Percentiles rank a stretch among this genome's conserved stretches.
phyloP scores from a whole-genome alignment of 2,113 vertebrate genomes.

The Cynopterus brachyotis region DNA sequence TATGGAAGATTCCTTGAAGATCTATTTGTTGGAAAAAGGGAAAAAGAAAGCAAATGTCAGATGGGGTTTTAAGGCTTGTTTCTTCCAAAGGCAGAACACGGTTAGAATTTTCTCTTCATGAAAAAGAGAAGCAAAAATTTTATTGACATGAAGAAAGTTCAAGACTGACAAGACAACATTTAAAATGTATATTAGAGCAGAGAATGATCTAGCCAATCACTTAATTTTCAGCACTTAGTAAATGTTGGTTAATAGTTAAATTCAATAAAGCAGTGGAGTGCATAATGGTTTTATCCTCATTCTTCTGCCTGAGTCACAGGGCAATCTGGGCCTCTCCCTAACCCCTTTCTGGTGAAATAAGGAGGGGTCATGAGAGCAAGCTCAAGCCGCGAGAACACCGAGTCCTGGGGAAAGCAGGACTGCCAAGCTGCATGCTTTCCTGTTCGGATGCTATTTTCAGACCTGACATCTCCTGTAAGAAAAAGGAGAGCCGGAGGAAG shows the following conservation, averaged over 20 bases:
- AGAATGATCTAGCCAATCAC: neutral
- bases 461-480: neutral
- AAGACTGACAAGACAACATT: neutral
- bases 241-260: neutral
- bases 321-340: neutral
- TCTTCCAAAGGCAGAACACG: neutral
- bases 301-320: neutral
- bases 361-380: neutral
- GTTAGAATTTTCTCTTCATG: neutral
- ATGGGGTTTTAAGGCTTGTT: neutral
- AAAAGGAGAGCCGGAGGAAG: neutral
- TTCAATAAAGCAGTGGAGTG: neutral
- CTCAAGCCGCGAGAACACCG: neutral
- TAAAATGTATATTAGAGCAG: neutral
- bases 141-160: neutral
- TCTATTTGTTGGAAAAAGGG: neutral
- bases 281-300: neutral
- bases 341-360: neutral
- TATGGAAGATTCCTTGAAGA: neutral
- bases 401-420: neutral
- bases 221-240: neutral
- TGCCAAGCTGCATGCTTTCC: neutral
- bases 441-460: neutral
- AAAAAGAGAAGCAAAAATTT: neutral
- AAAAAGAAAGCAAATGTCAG: neutral